Evolutionary conservation across 2,113 vertebrate species (phyloP), one percentile per base, ranked within the genome.

Genomic region (Oenanthe oenanthe): DNA sequence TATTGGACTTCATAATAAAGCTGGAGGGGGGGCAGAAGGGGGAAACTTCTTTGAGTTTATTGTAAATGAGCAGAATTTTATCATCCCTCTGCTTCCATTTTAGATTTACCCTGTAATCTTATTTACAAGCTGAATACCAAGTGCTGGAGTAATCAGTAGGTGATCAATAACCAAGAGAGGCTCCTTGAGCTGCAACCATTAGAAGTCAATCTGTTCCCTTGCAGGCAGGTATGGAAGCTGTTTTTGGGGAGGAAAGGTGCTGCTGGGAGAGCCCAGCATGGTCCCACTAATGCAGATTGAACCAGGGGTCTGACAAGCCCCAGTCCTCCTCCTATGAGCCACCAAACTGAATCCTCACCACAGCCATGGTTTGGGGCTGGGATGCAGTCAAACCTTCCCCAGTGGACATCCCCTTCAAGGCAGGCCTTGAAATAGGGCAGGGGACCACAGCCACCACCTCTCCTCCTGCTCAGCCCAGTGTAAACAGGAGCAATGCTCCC

Each of bases 1-100:
- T 60, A 70, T 47, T 83, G 47, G 71, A 48, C 82, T 93, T 94
- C 2, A 4, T 94, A 80, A 93, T 76, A 91, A 91, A 84, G 57
- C 62, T 61, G 45, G 36, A 73, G 40, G 34, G 31, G 45, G 40
- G 32, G 36, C 1, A 10, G 51, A 53, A 45, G 21, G n/a, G 67
- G 42, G 31, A 42, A 92, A 88, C 20, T 81, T 89, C 70, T 89
- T 93, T 63, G 63, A 88, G 51, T 48, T 91, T 82, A 22, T 87
- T 61, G 53, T 68, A 92, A 92, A 88, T 65, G 62, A 91, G 68
- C 47, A 78, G 85, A 79, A 85, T 86, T 88, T 94, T 77, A 88
- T 75, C 11, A 61, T 77, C 54, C 32, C 10, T 20, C 73, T 82
- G 77, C 71, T 85, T 70, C 65, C 48, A 38, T 92, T 74, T 93